Evolutionary conservation across 2,888 invertebrate genomes (phyloP).

Genomic region (Tenthredo amoena): DNA sequence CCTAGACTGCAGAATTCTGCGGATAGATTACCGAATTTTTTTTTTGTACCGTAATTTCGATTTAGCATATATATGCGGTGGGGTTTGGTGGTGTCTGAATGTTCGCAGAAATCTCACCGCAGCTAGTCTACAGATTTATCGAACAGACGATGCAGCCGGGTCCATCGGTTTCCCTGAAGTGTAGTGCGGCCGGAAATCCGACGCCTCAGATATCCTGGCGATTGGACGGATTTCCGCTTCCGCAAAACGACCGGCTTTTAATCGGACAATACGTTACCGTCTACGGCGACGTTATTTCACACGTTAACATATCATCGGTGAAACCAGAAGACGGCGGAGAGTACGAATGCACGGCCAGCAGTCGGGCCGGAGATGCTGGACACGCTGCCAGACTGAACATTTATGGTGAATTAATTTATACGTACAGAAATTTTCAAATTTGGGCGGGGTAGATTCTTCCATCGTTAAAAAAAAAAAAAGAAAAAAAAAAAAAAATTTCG

Average conservation of each 20-base stretch:
- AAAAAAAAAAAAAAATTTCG: not conserved
- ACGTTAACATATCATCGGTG: constrained; percentile 78
- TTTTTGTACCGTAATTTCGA: not conserved
- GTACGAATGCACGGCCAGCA: constrained; percentile 80
- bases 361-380: constrained; percentile 78
- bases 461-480: not conserved
- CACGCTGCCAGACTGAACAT: constrained; percentile 80
- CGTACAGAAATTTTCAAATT: not conserved
- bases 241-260: constrained; percentile 79
- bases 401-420: constrained; percentile 78
- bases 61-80: not conserved
- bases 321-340: constrained; percentile 80
- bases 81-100: not conserved
- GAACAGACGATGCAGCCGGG: constrained; percentile 79
- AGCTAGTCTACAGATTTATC: constrained; percentile 78
- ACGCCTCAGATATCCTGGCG: constrained; percentile 80
- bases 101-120: constrained; percentile 79
- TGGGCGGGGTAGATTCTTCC: not conserved
- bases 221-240: constrained; percentile 77
- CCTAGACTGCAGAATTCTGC: not conserved
- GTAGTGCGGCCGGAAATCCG: constrained; percentile 79
- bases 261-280: constrained; percentile 79
- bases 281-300: constrained; percentile 79
- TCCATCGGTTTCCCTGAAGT: constrained; percentile 78
- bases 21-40: not conserved